These are phyloP conservation scores for Scrobipalpa costella DNA, from an alignment of 2,888 invertebrate species.

Conservation along the genomic window DNA sequence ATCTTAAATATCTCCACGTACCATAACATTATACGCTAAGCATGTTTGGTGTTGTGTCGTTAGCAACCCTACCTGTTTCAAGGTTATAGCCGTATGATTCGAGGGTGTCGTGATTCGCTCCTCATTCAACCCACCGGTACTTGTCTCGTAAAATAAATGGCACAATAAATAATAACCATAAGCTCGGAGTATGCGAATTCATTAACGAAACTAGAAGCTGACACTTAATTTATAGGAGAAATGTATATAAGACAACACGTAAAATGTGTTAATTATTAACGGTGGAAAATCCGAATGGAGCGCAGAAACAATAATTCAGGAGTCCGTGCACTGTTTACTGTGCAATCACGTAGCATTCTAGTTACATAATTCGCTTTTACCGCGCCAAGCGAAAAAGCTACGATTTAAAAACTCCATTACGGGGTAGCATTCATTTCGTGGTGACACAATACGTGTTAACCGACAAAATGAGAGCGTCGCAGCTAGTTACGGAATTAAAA, in stretches of 20 bases:
- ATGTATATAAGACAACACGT: neutral
- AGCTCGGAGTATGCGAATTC: conserved; percentile 36
- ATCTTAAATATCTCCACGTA: conserved; percentile 34
- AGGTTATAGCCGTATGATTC: conserved; percentile 38
- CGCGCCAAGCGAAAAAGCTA: conserved; percentile 61
- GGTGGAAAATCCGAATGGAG: conserved; percentile 46
- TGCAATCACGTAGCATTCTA: conserved; percentile 62
- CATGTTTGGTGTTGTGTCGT: conserved; percentile 38
- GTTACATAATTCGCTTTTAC: conserved; percentile 66
- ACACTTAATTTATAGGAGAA: conserved; percentile 25
- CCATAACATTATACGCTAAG: conserved; percentile 33
- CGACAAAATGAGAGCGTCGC: conserved; percentile 72
- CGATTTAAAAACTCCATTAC: conserved; percentile 72
- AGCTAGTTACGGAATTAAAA: conserved; percentile 77
- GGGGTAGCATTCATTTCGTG: conserved; percentile 66
- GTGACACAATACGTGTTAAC: conserved; percentile 74
- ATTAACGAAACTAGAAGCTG: conserved; percentile 39
- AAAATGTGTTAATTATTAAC: conserved; percentile 39
- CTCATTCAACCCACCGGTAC: conserved; percentile 37
- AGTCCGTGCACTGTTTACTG: conserved; percentile 53
- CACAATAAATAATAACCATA: conserved; percentile 42
- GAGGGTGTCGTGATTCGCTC: conserved; percentile 41
- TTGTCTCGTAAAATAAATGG: conserved; percentile 39
- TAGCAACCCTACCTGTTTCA: conserved; percentile 41
- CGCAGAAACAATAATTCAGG: conserved; percentile 59